Percentiles rank a stretch among this genome's conserved stretches.
Conservation (phyloP, 2,888 invertebrate species). For the Cyaniris semiargus region DNA sequence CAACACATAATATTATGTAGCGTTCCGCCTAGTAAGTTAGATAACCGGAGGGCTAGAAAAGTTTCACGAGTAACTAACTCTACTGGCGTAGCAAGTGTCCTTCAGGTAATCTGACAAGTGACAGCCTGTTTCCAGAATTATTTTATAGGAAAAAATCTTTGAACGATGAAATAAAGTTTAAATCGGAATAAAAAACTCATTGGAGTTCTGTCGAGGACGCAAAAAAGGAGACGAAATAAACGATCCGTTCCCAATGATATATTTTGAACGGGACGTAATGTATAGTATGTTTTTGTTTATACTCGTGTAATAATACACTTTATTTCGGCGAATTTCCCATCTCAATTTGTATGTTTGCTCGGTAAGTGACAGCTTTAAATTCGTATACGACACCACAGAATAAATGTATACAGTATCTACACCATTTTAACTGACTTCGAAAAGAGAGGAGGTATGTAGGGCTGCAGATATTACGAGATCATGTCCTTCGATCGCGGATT, state of each 20-base stretch:
- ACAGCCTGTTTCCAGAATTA: not conserved
- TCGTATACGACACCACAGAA: not conserved
- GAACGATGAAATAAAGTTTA: not conserved
- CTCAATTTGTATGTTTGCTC: conserved; percentile 21
- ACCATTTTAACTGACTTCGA: not conserved
- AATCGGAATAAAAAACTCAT: not conserved
- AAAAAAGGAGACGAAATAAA: conserved; percentile 14
- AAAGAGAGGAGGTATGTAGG: not conserved
- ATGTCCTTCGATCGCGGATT: no score
- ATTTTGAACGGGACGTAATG: conserved; percentile 17
- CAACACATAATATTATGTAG: no score
- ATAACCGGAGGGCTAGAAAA: no score
- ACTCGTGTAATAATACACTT: not conserved
- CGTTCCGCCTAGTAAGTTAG: no score
- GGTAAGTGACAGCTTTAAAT: conserved; percentile 21
- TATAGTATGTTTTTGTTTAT: conserved; percentile 22
- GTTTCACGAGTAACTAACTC: no score
- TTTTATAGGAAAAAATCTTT: not conserved
- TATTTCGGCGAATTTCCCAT: conserved; percentile 22
- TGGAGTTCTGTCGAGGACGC: not conserved
- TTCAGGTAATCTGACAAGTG: no score
- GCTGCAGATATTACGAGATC: not conserved
- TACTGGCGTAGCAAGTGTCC: no score
- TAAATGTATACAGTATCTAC: not conserved
- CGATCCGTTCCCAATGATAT: conserved; percentile 13